These are phyloP conservation scores for Athalia circularis DNA, from an alignment of 2,888 invertebrate species.

Conservation along the genomic window DNA sequence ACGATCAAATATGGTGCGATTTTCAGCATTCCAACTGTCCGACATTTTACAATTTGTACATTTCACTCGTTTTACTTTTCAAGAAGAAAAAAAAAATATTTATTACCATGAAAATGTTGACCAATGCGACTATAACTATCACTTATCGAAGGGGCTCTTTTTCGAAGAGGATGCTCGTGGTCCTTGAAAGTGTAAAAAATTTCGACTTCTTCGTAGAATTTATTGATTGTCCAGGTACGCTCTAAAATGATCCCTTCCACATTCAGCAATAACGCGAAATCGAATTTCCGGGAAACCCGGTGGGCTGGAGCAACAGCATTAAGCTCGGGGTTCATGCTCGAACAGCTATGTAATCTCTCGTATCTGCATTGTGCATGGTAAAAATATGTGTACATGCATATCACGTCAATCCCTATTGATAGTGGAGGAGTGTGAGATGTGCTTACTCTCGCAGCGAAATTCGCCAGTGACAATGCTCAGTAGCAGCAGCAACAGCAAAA, in stretches of 20 bases:
- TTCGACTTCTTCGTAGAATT: conserved; percentile 21
- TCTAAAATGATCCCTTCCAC: conserved; percentile 30
- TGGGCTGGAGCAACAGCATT: conserved; percentile 8
- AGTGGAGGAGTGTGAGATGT: neutral
- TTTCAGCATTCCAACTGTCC: neutral
- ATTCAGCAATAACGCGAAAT: conserved; percentile 30
- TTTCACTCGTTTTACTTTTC: neutral
- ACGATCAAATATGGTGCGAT: neutral
- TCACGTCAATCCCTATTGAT: conserved; percentile 25
- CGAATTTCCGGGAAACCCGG: conserved; percentile 20
- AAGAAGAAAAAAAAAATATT: too few relatives aligned
- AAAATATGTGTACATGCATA: neutral
- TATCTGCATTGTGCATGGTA: conserved; percentile 1
- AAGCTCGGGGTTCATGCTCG: conserved; percentile 28
- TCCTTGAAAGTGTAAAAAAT: conserved; percentile 1
- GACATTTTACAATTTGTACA: neutral
- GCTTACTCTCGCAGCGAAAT: neutral
- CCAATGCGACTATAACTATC: neutral
- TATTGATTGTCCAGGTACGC: conserved; percentile 13
- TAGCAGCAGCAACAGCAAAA: neutral
- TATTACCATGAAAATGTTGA: too few relatives aligned
- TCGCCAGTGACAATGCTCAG: neutral
- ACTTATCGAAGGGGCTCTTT: neutral
- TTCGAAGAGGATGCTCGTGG: conserved; percentile 11
- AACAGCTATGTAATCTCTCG: conserved; percentile 40